Percentiles rank a stretch among this genome's conserved stretches.
phyloP scores from a whole-genome alignment of 35 echinoderm and acorn worm species.

The Chiridota heheva region DNA sequence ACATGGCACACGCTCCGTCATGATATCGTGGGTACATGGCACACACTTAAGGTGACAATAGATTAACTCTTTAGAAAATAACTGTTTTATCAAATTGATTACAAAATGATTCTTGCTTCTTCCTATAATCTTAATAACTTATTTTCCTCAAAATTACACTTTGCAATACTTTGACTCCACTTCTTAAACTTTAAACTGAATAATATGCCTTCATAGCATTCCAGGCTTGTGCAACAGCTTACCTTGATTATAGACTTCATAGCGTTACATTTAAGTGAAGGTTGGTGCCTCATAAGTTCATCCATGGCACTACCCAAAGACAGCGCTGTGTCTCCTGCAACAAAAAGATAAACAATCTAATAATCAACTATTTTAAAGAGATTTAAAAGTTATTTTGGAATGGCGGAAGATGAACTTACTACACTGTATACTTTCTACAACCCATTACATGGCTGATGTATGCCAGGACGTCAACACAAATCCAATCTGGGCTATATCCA shows the following conservation, averaged over 20 bases:
- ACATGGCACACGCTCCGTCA: no score
- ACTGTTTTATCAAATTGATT: no score
- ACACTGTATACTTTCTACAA: no score
- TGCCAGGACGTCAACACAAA: no score
- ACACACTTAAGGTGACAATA: no score
- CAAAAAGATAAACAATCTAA: not conserved
- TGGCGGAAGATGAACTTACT: not conserved
- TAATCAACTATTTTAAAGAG: no score
- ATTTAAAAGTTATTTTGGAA: no score
- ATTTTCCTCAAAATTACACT: not conserved
- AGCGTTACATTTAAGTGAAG: constrained; percentile 84
- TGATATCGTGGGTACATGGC: no score
- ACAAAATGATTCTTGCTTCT: not conserved
- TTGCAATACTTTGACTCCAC: not conserved
- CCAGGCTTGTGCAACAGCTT: no score
- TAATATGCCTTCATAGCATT: not conserved
- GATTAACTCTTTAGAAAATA: no score
- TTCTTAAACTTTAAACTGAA: not conserved
- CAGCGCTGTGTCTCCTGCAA: constrained; percentile 91
- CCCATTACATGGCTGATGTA: no score
- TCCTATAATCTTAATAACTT: not conserved
- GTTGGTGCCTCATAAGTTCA: constrained; percentile 98
- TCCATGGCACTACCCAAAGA: constrained; percentile 98
- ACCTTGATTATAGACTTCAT: constrained; percentile 99
- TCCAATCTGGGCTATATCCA: no score